Evolutionary conservation across 2,797 vertebrate species (phyloP).

Genomic region (Microchirus variegatus): DNA sequence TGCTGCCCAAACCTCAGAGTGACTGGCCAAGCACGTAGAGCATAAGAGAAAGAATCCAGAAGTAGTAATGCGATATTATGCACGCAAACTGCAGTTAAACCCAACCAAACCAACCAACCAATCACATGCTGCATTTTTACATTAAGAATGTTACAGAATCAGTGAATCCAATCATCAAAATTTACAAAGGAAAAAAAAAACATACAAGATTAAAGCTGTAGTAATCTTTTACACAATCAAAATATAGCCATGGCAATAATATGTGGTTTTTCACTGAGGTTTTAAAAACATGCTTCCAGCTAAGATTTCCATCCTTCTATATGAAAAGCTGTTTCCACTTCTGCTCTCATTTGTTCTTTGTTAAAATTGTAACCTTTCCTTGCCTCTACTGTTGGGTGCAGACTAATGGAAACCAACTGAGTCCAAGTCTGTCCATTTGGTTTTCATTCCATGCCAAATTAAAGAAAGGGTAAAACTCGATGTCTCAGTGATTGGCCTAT

Average conservation of each 20-base stretch:
- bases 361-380: conserved; percentile 37
- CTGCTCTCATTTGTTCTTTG: conserved; percentile 53
- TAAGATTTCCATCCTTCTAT: conserved; percentile 50
- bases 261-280: conserved; percentile 36
- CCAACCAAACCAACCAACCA: too few species aligned
- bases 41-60: too few species aligned
- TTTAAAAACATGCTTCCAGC: conserved; percentile 39
- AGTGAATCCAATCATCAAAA: neutral
- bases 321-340: conserved; percentile 58
- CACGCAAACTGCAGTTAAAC: too few species aligned
- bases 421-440: conserved; percentile 41
- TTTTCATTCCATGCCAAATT: conserved; percentile 56
- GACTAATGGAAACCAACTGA: conserved; percentile 55
- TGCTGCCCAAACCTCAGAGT: neutral
- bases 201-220: neutral
- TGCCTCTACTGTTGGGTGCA: conserved; percentile 13
- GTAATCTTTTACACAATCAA: conserved; percentile 27
- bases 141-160: neutral
- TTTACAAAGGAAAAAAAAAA: conserved; percentile 23
- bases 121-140: neutral
- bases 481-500: conserved; percentile 44
- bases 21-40: too few species aligned
- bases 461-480: conserved; percentile 39
- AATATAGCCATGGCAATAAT: conserved; percentile 41
- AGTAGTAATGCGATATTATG: too few species aligned